Evolutionary conservation across 2,888 invertebrate species (phyloP).

Genomic region (Ferdinandea cuprea): DNA sequence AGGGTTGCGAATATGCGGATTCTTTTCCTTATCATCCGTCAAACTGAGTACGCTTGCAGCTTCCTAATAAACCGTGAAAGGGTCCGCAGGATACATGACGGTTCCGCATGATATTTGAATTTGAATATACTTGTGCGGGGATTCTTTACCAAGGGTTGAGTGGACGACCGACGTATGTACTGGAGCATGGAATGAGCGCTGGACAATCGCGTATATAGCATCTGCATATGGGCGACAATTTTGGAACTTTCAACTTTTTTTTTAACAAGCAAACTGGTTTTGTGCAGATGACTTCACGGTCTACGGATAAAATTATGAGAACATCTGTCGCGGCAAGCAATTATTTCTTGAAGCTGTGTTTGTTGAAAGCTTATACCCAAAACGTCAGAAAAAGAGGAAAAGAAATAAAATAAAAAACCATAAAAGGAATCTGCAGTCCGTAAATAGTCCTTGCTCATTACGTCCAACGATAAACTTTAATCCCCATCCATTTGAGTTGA

Average conservation of each 20-base stretch:
- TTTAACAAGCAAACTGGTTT: constrained; percentile 26
- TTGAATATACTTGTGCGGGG: constrained; percentile 1
- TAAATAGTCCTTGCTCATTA: constrained; percentile 39
- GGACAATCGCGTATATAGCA: constrained; percentile 14
- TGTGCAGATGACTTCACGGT: constrained; percentile 31
- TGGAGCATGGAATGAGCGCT: neutral
- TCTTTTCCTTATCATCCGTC: neutral
- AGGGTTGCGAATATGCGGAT: constrained; percentile 52
- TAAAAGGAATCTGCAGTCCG: constrained; percentile 9
- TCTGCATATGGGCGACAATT: constrained; percentile 35
- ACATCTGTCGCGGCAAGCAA: constrained; percentile 49
- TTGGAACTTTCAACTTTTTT: constrained; percentile 15
- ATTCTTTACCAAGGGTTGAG: constrained; percentile 11
- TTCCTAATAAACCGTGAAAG: constrained; percentile 37
- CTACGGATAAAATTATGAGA: constrained; percentile 33
- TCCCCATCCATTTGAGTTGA: constrained; percentile 51
- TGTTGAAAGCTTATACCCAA: neutral
- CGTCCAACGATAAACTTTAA: constrained; percentile 42
- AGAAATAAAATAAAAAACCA: constrained; percentile 9
- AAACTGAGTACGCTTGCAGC: constrained; percentile 20
- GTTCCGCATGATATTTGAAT: constrained; percentile 13
- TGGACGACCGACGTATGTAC: too few species aligned
- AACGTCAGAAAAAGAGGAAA: constrained; percentile 1
- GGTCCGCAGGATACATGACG: constrained; percentile 8
- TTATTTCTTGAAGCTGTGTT: constrained; percentile 18